These are phyloP conservation scores for Pipra filicauda DNA, from an alignment of 2,113 vertebrate species.

Conservation along the genomic window DNA sequence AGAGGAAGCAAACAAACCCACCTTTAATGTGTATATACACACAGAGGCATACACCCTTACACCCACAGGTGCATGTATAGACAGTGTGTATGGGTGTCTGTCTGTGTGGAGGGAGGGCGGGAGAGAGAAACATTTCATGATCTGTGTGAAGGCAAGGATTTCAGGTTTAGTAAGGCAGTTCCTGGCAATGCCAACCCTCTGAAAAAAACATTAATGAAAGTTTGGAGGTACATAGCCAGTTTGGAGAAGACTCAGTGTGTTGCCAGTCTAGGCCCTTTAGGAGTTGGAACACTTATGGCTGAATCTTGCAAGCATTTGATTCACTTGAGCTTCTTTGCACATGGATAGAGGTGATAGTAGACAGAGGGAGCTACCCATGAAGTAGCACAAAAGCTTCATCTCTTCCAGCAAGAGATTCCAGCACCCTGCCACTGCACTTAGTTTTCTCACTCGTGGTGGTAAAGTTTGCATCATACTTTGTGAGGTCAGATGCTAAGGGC, in stretches of 20 bases:
- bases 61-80: neutral
- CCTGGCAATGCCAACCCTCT: neutral
- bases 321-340: neutral
- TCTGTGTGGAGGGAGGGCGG: neutral
- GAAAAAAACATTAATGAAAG: neutral
- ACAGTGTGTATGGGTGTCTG: neutral
- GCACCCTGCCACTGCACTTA: neutral
- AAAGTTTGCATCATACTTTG: conserved; percentile 15
- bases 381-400: neutral
- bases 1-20: neutral
- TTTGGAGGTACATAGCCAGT: neutral
- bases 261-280: neutral
- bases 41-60: neutral
- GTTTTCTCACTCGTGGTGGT: neutral
- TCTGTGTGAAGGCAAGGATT: neutral
- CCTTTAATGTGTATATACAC: neutral
- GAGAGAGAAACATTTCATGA: neutral
- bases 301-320: neutral
- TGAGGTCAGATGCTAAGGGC: conserved; percentile 32
- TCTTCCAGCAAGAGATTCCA: conserved; percentile 17
- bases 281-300: neutral
- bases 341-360: neutral
- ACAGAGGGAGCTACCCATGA: neutral
- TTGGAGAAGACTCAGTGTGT: neutral
- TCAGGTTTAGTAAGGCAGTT: neutral